phyloP scores from a whole-genome alignment of 2,113 vertebrate species.

The Pavo muticus region DNA sequence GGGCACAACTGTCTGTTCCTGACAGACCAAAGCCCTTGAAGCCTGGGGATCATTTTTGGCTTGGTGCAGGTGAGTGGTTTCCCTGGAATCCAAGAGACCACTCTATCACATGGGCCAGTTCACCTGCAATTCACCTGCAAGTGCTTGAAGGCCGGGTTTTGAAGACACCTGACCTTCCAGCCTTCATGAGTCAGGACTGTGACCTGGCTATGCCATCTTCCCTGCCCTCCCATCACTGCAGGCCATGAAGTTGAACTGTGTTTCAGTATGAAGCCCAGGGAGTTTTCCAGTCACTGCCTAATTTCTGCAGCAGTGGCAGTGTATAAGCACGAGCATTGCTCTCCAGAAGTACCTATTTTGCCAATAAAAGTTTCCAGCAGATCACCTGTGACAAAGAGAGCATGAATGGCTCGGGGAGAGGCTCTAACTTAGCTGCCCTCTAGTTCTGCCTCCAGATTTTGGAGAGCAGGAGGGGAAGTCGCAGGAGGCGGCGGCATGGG shows the following conservation, averaged over 20 bases:
- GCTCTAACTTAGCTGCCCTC: neutral
- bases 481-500: neutral
- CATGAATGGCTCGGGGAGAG: neutral
- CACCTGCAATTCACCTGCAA: neutral
- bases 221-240: fast-evolving
- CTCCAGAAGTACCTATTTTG: conserved; percentile 14
- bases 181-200: neutral
- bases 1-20: neutral
- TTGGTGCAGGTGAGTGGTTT: neutral
- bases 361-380: neutral
- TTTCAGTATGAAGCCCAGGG: neutral
- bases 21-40: neutral
- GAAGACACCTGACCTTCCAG: neutral
- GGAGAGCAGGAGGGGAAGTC: conserved; percentile 4
- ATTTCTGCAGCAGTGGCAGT: fast-evolving
- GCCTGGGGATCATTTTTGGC: no score
- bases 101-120: neutral
- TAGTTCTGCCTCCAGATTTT: conserved; percentile 21
- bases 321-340: neutral
- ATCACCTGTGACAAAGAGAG: neutral
- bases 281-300: neutral
- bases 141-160: fast-evolving
- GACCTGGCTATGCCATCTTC: neutral
- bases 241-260: neutral
- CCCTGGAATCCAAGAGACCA: neutral